Conservation (phyloP, 1,140 invertebrate species). For the Rhyzopertha dominica region DNA sequence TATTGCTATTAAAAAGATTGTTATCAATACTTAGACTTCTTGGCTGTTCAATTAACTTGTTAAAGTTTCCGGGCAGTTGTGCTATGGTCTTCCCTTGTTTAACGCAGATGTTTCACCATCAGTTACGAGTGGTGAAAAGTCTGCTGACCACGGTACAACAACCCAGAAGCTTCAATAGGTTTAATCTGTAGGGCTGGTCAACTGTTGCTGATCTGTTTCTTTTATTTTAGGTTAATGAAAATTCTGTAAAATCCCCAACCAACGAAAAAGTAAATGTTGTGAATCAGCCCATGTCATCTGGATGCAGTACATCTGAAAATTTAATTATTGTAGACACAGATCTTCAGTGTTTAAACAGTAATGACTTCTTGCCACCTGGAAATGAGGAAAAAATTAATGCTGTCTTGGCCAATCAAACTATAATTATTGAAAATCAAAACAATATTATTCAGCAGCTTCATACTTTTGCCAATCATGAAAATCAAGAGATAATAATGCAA, state of each 20-base stretch:
- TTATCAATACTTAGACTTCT: too few species aligned
- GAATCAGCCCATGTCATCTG: neutral
- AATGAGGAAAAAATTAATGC: conserved; percentile 1
- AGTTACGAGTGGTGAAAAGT: too few species aligned
- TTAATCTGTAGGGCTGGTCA: too few species aligned
- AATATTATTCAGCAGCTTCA: too few species aligned
- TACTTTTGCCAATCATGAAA: neutral
- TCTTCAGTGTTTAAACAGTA: neutral
- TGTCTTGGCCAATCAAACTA: neutral
- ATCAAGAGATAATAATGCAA: neutral
- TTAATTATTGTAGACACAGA: neutral
- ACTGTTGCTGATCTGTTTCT: too few species aligned
- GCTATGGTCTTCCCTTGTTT: too few species aligned
- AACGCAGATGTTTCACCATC: too few species aligned
- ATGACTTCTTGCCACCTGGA: neutral
- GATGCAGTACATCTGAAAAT: neutral
- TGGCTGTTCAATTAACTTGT: too few species aligned
- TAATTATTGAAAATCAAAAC: conserved; percentile 1
- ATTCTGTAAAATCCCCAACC: neutral
- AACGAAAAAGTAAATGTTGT: neutral
- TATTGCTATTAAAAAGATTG: too few species aligned
- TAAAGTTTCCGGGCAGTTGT: too few species aligned
- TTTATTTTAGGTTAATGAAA: neutral
- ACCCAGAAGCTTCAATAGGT: too few species aligned
- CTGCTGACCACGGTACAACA: too few species aligned